Percentiles rank a stretch among this genome's conserved stretches.
These are phyloP conservation scores for Rhinella marina DNA, from an alignment of 2,797 vertebrate genomes.

Conservation along the genomic window DNA sequence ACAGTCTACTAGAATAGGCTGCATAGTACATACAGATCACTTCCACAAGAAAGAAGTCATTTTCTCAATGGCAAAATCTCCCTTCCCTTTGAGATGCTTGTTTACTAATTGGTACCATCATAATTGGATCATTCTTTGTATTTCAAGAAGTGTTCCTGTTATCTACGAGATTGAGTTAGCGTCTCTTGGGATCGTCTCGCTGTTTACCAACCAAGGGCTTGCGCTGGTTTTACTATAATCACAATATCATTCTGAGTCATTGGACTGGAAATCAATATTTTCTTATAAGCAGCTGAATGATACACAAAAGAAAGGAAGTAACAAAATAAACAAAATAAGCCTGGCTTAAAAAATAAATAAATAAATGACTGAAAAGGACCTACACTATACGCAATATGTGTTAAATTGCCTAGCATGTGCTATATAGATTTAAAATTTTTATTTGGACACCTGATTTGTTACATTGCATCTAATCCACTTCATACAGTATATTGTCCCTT, in stretches of 20 bases:
- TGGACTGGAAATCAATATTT: slow-evolving; percentile 45
- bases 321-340: neutral
- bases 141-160: slow-evolving; percentile 41
- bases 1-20: neutral
- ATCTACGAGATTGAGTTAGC: slow-evolving; percentile 21
- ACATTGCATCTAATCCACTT: slow-evolving; percentile 77
- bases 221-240: slow-evolving; percentile 35
- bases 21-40: neutral
- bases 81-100: neutral
- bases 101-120: slow-evolving; percentile 38
- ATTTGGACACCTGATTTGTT: slow-evolving; percentile 67
- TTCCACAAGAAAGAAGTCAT: neutral
- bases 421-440: slow-evolving; percentile 1
- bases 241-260: slow-evolving; percentile 32
- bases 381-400: neutral
- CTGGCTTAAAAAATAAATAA: neutral
- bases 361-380: no score
- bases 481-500: slow-evolving; percentile 89
- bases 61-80: neutral
- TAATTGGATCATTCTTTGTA: slow-evolving; percentile 44
- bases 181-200: neutral
- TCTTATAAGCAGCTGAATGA: slow-evolving; percentile 21
- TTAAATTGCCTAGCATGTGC: neutral
- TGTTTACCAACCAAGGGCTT: slow-evolving; percentile 32
- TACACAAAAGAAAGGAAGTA: neutral